Evolutionary conservation across 2,113 vertebrate species (phyloP).

Genomic region (Lycaon pictus): DNA sequence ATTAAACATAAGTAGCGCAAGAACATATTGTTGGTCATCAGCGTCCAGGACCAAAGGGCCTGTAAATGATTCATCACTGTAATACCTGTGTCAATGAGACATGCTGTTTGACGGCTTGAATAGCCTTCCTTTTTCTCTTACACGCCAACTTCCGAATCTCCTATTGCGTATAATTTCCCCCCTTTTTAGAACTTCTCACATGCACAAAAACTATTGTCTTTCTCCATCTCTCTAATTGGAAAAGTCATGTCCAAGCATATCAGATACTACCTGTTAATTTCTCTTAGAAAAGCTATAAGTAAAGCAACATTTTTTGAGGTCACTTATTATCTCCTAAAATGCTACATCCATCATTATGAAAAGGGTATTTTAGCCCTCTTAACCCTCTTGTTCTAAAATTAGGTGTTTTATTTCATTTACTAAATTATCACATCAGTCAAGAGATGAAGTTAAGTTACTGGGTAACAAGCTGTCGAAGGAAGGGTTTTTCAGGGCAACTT

Average conservation of each 20-base stretch:
- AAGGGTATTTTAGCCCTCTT: constrained; percentile 17
- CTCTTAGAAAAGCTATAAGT: neutral
- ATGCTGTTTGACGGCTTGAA: neutral
- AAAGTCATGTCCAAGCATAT: neutral
- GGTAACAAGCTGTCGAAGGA: neutral
- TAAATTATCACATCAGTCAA: constrained; percentile 71
- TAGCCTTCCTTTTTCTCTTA: neutral
- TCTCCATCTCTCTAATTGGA: neutral
- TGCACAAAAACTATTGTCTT: neutral
- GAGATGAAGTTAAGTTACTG: neutral
- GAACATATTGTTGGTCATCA: neutral
- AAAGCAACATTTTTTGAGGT: neutral
- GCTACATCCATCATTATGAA: constrained; percentile 56
- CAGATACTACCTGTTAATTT: neutral
- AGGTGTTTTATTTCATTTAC: constrained; percentile 65
- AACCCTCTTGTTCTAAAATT: constrained; percentile 58
- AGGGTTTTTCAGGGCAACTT: neutral
- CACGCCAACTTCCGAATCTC: neutral
- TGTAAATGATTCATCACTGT: neutral
- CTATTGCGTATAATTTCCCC: neutral
- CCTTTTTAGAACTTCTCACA: neutral
- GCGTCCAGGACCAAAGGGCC: neutral
- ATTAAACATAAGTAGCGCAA: neutral
- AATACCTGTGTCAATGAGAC: neutral
- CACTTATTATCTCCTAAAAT: constrained; percentile 53